Evolutionary conservation across 2,888 invertebrate genomes (phyloP).

Genomic region (Onchidella celtica): DNA sequence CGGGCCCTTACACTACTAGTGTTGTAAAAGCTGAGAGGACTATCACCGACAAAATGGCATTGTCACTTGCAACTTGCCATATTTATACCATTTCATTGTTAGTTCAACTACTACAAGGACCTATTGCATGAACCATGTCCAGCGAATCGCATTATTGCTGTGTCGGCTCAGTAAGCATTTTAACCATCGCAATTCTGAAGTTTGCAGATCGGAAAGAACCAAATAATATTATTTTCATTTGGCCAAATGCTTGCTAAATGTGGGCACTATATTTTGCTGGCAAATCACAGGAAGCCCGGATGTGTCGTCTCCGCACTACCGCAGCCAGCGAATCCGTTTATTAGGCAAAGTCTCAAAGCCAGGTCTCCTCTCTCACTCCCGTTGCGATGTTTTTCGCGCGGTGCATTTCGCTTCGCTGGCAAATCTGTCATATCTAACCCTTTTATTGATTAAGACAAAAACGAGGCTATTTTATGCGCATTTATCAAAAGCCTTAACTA

Average conservation of each 20-base stretch:
- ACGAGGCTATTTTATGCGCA: background rate
- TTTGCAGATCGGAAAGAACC: no score
- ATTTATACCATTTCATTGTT: no score
- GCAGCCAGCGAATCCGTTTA: constrained; percentile 4
- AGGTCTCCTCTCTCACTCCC: background rate
- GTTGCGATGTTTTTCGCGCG: background rate
- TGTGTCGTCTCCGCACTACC: constrained; percentile 37
- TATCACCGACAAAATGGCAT: no score
- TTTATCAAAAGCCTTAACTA: background rate
- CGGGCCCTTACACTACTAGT: no score
- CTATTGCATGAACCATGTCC: no score
- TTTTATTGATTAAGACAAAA: constrained; percentile 19
- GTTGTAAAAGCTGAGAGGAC: no score
- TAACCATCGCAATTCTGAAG: no score
- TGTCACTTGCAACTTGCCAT: no score
- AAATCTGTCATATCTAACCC: background rate
- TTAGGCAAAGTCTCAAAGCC: background rate
- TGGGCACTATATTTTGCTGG: constrained; percentile 2
- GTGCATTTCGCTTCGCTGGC: constrained; percentile 7
- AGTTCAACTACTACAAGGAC: no score
- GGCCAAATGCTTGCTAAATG: constrained; percentile 14
- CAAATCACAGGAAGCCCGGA: constrained; percentile 31
- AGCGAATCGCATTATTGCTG: no score
- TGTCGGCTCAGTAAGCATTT: no score
- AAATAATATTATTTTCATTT: constrained; percentile 19